These are phyloP conservation scores for Thaumatotibia leucotreta DNA, from an alignment of 1,140 invertebrate genomes.

Conservation along the genomic window DNA sequence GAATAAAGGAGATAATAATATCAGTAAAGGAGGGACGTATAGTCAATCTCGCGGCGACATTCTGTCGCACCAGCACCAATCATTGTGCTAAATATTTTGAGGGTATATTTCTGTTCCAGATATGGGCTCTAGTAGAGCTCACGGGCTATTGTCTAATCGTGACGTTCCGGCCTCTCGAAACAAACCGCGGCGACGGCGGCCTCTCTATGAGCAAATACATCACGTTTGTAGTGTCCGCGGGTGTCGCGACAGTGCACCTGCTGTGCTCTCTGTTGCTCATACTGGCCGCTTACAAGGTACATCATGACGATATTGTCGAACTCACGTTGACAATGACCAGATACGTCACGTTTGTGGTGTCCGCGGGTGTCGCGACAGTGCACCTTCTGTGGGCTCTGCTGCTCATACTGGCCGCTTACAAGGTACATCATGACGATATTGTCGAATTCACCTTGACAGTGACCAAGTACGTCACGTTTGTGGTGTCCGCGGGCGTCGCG, in stretches of 20 bases:
- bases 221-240: conserved; percentile 47
- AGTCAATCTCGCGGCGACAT: too few relatives aligned
- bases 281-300: conserved; percentile 55
- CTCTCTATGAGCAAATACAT: conserved; percentile 48
- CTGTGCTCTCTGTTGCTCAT: conserved; percentile 53
- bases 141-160: conserved; percentile 48
- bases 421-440: too few relatives aligned
- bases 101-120: conserved; percentile 36
- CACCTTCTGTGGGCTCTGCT: conserved; percentile 52
- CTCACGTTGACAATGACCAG: conserved; percentile 45
- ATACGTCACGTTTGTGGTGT: conserved; percentile 44
- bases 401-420: conserved; percentile 55
- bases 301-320: too few relatives aligned
- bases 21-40: too few relatives aligned
- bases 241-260: conserved; percentile 47
- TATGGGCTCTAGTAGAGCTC: conserved; percentile 56
- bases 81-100: too few relatives aligned
- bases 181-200: conserved; percentile 27
- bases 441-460: conserved; percentile 37
- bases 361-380: conserved; percentile 44
- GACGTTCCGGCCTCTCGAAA: conserved; percentile 40
- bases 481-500: conserved; percentile 46
- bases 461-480: conserved; percentile 48
- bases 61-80: too few relatives aligned
- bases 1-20: too few relatives aligned